Evolutionary conservation across 2,797 vertebrate species (phyloP).

Genomic region (Corythornis leucogaster): DNA sequence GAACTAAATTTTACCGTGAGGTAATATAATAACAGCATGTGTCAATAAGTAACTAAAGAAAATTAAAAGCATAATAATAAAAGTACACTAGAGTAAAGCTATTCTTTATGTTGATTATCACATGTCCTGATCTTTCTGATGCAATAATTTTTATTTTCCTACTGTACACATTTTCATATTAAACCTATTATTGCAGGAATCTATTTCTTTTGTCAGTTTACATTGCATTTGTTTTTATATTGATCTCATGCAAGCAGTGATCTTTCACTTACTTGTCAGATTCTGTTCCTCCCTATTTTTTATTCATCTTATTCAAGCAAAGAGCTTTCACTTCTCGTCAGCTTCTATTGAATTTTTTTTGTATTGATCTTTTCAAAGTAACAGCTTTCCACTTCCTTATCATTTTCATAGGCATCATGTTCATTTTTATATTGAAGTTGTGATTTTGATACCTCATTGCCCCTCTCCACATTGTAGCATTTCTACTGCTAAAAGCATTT

Average conservation of each 20-base stretch:
- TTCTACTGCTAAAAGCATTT: neutral
- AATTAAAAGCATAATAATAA: neutral
- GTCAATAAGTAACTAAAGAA: neutral
- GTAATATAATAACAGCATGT: neutral
- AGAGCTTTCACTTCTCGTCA: neutral
- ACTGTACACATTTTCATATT: neutral
- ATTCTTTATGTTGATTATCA: neutral
- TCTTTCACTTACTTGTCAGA: neutral
- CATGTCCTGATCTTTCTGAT: neutral
- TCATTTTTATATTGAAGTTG: neutral
- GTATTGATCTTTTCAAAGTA: constrained; percentile 14
- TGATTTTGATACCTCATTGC: neutral
- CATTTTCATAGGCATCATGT: neutral
- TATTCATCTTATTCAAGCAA: constrained; percentile 3
- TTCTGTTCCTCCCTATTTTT: neutral
- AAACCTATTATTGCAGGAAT: neutral
- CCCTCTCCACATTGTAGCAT: neutral
- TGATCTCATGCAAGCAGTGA: fast-evolving
- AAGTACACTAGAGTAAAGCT: neutral
- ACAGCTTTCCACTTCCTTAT: neutral
- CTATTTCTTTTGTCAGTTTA: neutral
- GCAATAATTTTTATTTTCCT: neutral
- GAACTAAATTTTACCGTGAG: fast-evolving
- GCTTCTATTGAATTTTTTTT: neutral
- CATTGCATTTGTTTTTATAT: neutral